phyloP scores from a whole-genome alignment of 1,140 invertebrate species.

The Heliconius nattereri region DNA sequence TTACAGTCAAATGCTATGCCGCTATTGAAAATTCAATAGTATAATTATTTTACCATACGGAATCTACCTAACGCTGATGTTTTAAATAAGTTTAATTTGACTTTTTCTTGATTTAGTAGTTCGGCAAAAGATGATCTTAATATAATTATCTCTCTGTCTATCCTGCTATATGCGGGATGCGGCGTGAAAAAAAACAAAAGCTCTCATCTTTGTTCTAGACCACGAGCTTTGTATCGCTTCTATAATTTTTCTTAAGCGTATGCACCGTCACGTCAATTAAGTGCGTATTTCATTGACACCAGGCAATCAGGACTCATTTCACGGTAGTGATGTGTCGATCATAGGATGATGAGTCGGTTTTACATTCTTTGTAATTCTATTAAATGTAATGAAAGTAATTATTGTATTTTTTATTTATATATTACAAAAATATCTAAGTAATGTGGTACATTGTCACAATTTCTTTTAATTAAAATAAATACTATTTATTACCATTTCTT shows the following conservation, averaged over 20 bases:
- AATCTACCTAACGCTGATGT: too few relatives aligned
- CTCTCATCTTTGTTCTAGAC: background rate
- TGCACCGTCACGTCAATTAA: background rate
- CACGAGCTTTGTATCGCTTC: background rate
- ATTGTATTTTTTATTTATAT: too few relatives aligned
- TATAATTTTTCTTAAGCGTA: constrained; percentile 3
- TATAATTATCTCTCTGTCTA: background rate
- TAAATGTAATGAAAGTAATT: too few relatives aligned
- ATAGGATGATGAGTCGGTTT: background rate
- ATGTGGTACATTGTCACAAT: too few relatives aligned
- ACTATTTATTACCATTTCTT: too few relatives aligned
- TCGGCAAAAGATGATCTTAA: background rate
- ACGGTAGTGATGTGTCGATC: background rate
- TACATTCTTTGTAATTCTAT: background rate
- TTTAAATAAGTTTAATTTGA: too few relatives aligned
- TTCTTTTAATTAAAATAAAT: too few relatives aligned
- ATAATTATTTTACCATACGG: too few relatives aligned
- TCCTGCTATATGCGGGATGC: background rate
- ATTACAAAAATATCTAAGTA: too few relatives aligned
- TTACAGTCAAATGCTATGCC: background rate
- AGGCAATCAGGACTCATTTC: background rate
- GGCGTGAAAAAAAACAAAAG: background rate
- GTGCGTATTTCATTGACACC: background rate
- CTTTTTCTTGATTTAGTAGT: background rate
- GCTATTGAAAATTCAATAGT: too few relatives aligned